A percentile compares a stretch with the other conserved stretches of the same genome.
phyloP scores from a whole-genome alignment of 2,113 vertebrate genomes.

The Leucoraja erinaceus region DNA sequence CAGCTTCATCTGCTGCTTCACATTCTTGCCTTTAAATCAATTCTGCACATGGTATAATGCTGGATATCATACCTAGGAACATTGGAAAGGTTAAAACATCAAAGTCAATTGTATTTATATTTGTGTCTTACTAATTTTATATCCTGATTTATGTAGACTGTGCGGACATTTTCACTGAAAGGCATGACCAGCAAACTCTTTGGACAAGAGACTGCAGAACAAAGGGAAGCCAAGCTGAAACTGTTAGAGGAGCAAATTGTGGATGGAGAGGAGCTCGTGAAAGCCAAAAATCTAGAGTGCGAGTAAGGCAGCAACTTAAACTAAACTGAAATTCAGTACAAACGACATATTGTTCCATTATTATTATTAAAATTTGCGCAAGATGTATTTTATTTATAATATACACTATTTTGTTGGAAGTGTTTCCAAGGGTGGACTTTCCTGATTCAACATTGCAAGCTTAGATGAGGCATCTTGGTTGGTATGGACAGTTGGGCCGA shows the following conservation, averaged over 20 bases:
- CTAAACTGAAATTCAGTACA: not conserved
- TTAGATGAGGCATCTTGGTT: no score
- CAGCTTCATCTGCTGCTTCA: no score
- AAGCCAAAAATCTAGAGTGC: conserved; percentile 76
- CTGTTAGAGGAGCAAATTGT: conserved; percentile 81
- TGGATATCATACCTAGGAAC: no score
- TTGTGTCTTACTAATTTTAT: not conserved
- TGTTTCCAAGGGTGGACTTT: not conserved
- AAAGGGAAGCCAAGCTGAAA: conserved; percentile 80
- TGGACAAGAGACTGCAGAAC: conserved; percentile 86
- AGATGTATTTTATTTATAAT: not conserved
- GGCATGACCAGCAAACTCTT: conserved; percentile 95
- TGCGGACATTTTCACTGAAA: conserved; percentile 87
- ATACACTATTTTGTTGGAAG: not conserved
- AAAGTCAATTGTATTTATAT: no score
- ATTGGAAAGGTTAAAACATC: no score
- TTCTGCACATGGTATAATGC: no score
- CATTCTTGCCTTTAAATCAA: no score
- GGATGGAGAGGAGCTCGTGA: conserved; percentile 78
- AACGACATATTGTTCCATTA: not conserved
- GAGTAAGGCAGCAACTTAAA: conserved; percentile 60
- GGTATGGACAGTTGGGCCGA: no score
- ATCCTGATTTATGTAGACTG: conserved; percentile 59
- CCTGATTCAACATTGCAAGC: not conserved
- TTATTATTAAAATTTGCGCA: not conserved